phyloP scores from a whole-genome alignment of 2,113 vertebrate genomes.

The Nibea albiflora region DNA sequence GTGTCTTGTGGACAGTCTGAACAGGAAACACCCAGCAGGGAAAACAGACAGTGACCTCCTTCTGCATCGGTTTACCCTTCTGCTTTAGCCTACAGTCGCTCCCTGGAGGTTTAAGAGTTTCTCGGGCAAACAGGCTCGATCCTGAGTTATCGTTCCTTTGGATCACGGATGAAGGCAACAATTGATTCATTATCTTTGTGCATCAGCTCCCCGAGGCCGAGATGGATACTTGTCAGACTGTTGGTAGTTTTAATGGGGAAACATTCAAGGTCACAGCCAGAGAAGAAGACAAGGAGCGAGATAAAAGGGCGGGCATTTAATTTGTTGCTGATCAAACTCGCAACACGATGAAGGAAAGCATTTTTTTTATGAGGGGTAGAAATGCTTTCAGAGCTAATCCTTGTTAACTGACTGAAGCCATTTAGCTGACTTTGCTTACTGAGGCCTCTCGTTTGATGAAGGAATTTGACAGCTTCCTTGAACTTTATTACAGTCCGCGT shows the following conservation, averaged over 20 bases:
- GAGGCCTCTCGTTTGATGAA: conserved; percentile 22
- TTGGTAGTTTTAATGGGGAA: conserved; percentile 66
- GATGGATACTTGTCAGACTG: conserved; percentile 69
- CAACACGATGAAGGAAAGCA: conserved; percentile 8
- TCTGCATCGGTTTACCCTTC: conserved; percentile 69
- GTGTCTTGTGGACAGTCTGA: neutral
- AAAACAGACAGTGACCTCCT: conserved; percentile 64
- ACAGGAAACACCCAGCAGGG: conserved; percentile 8
- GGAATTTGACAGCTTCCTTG: conserved; percentile 20
- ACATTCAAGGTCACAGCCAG: conserved; percentile 76
- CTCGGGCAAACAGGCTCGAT: conserved; percentile 54
- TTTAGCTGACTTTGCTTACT: conserved; percentile 52
- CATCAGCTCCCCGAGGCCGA: conserved; percentile 64
- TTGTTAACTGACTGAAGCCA: conserved; percentile 20
- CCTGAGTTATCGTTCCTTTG: conserved; percentile 73
- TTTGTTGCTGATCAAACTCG: conserved; percentile 38
- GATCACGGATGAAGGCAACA: conserved; percentile 76
- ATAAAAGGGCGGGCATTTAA: conserved; percentile 42
- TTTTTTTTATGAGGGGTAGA: conserved; percentile 13
- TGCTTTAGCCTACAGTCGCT: conserved; percentile 41
- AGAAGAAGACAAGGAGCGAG: conserved; percentile 18
- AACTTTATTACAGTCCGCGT: neutral
- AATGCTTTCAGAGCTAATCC: conserved; percentile 36
- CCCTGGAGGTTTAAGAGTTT: conserved; percentile 64
- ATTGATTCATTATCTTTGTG: conserved; percentile 81